Base-by-base conservation (phyloP, 2,888 invertebrate genomes). In the Sussaba pulchella region DNA sequence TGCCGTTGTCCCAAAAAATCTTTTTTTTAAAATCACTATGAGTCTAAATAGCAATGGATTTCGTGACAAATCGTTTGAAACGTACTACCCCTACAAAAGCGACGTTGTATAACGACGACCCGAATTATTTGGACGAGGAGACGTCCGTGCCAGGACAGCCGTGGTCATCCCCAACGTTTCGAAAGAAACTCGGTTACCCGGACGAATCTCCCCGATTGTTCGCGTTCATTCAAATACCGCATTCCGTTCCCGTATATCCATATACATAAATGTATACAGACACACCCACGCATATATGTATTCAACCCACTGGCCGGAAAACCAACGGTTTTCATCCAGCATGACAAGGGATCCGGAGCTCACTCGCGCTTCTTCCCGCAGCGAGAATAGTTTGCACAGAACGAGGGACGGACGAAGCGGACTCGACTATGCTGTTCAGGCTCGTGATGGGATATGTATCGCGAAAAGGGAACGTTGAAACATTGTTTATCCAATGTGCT, bases 401-500 rank as follows among this genome's bases (percentile, higher is more conserved):
- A n/a, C 41, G 3, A 8, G 14, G 52, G 21, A 10, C 17, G 52
- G 19, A 24, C 24, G 36, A 19, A 31, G 43, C 8, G 54, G 43
- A 67, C 9, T 50, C 39, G 26, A 10, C 6, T 4, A 41, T 17
- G 57, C 54, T 69, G 10, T 12, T n/a, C 17, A 41, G 21, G 5
- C 52, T 4, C 9, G 41, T 8, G 24, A 19, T 39, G 39, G 67
- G 67, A 67, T 67, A 26, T 66, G 70, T 66, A 71, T 64, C 43
- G 73, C 31, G 31, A 2, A 77, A 78, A 78, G 78, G 81, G 70
- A 67, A 52, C 43, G 73, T 26, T 12, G 39, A 59, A 71, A 78
- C 81, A 81, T 81, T 81, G 81, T 81, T 81, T 77, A 78, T 70
- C 64, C 78, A 81, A 81, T 81, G 26, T 54, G 81, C 66, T 45